Percentiles rank a stretch among this genome's conserved stretches.
Evolutionary conservation across 2,797 vertebrate species (phyloP).

Genomic region (Chelidonichthys spinosus): DNA sequence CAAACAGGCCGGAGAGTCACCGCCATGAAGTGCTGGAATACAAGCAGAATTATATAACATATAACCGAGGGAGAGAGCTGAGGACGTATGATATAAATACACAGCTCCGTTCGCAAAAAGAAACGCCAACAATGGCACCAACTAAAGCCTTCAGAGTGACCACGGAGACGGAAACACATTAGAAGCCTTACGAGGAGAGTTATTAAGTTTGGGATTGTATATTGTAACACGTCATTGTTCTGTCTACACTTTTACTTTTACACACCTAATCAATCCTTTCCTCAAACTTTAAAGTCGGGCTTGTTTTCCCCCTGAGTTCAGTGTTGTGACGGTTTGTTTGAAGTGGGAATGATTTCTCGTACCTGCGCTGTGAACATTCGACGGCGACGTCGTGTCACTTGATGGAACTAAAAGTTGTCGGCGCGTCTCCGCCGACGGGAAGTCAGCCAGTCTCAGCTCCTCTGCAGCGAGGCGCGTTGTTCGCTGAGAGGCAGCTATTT

Average conservation of each 20-base stretch:
- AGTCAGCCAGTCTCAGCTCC: not conserved
- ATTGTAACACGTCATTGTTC: not conserved
- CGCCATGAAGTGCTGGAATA: constrained; percentile 10
- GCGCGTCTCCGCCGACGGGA: constrained; percentile 5
- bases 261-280: not conserved
- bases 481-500: constrained; percentile 1
- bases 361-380: constrained; percentile 14
- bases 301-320: constrained; percentile 1
- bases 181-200: not conserved
- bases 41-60: constrained; percentile 37
- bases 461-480: not conserved
- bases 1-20: constrained; percentile 8
- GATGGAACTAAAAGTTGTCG: not conserved
- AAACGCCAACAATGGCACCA: not conserved
- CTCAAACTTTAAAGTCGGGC: not conserved
- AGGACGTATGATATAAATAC: constrained; percentile 20
- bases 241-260: not conserved
- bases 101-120: not conserved
- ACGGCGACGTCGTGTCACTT: constrained; percentile 22
- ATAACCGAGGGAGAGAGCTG: not conserved
- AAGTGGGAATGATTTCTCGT: not conserved
- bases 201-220: not conserved
- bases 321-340: constrained; percentile 10
- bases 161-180: not conserved
- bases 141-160: not conserved